phyloP scores from a whole-genome alignment of 2,113 vertebrate species.

The Murina feae region DNA sequence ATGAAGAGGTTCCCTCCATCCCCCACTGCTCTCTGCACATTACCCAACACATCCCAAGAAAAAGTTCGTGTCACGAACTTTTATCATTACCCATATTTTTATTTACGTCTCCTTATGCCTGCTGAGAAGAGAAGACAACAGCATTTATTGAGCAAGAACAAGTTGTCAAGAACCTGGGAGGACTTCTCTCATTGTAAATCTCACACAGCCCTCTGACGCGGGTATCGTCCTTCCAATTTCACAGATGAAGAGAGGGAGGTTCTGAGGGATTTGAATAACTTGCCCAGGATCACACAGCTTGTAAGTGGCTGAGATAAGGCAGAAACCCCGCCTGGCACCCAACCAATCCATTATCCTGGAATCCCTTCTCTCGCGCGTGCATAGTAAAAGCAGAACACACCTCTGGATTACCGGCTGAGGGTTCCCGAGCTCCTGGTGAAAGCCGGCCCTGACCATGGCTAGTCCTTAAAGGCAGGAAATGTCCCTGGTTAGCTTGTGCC shows the following conservation, averaged over 20 bases:
- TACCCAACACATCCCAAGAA: background rate
- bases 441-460: no score
- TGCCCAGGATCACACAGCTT: background rate
- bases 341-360: background rate
- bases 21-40: background rate
- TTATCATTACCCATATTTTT: background rate
- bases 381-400: background rate
- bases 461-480: background rate
- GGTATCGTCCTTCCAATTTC: background rate
- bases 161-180: background rate
- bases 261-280: background rate
- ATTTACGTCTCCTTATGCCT: background rate
- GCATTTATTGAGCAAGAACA: background rate
- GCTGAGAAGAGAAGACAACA: background rate
- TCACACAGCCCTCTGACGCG: background rate
- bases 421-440: background rate
- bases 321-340: background rate
- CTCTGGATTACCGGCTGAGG: background rate
- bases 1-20: background rate
- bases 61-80: background rate
- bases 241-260: background rate
- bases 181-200: background rate
- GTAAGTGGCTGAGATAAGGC: background rate
- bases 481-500: background rate
- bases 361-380: background rate